Evolutionary conservation across 2,888 invertebrate species (phyloP).

Genomic region (Heliconius cydno): DNA sequence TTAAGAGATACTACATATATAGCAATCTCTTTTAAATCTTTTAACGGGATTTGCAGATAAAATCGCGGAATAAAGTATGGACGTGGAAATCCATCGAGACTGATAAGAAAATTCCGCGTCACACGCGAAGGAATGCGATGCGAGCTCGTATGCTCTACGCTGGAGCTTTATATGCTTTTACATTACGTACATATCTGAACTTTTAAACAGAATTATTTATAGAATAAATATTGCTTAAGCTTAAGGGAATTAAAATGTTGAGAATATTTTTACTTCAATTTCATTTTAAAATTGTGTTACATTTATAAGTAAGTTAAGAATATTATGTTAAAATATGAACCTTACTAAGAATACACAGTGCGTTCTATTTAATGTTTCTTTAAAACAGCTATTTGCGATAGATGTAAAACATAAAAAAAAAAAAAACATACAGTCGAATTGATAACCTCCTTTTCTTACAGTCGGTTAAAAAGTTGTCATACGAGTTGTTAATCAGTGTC

Average conservation of each 20-base stretch:
- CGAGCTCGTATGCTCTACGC: conserved; percentile 31
- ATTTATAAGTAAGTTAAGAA: too few species aligned
- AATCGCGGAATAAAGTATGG: conserved; percentile 42
- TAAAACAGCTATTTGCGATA: too few species aligned
- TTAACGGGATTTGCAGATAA: conserved; percentile 40
- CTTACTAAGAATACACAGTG: too few species aligned
- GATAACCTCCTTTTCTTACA: too few species aligned
- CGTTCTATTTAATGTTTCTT: too few species aligned
- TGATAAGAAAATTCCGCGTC: conserved; percentile 48
- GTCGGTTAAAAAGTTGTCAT: too few species aligned
- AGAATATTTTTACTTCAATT: conserved; percentile 11
- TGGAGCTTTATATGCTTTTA: conserved; percentile 30
- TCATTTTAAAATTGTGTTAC: too few species aligned
- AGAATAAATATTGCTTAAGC: background rate
- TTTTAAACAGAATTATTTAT: conserved; percentile 13
- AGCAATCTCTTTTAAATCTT: conserved; percentile 39
- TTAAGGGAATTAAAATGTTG: background rate
- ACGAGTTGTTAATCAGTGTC: too few species aligned
- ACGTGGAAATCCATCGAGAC: conserved; percentile 46
- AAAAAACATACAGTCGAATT: too few species aligned
- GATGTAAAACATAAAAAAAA: too few species aligned
- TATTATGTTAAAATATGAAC: too few species aligned
- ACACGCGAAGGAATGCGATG: conserved; percentile 43
- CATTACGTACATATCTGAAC: conserved; percentile 27
- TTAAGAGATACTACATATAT: conserved; percentile 11